Conservation (phyloP, 2,113 vertebrate genomes). For the Paedocypris sp. region DNA sequence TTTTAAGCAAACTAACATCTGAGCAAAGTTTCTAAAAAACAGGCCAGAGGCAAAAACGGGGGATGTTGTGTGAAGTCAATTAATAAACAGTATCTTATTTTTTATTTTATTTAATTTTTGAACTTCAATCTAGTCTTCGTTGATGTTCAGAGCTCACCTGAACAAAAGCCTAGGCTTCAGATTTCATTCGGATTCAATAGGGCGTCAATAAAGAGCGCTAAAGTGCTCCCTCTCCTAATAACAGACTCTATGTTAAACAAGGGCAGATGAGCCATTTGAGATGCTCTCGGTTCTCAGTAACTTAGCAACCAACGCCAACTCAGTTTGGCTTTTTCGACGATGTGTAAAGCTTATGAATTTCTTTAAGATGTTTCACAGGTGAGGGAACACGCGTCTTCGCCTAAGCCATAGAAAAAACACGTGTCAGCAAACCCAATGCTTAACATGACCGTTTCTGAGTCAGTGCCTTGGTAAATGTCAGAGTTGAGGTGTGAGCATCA, state of each 20-base stretch:
- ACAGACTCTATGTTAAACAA: constrained; percentile 30
- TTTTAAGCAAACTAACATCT: constrained; percentile 15
- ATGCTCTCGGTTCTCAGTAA: constrained; percentile 30
- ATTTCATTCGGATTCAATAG: background rate
- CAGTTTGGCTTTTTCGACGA: constrained; percentile 13
- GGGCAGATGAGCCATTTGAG: constrained; percentile 21
- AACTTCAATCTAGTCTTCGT: background rate
- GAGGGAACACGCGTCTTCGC: constrained; percentile 5
- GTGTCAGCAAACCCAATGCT: background rate
- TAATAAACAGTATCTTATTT: background rate
- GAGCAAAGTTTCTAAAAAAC: background rate
- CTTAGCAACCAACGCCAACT: constrained; percentile 35
- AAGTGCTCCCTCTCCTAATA: constrained; percentile 23
- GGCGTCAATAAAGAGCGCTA: constrained; percentile 8
- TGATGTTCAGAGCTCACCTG: background rate
- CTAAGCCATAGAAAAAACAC: background rate
- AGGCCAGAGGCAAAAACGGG: background rate
- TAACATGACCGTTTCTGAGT: constrained; percentile 27
- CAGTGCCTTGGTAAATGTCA: constrained; percentile 51
- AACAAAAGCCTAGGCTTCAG: background rate
- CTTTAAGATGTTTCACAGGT: constrained; percentile 20
- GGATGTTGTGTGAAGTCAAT: background rate
- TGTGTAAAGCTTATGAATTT: constrained; percentile 22
- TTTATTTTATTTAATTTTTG: background rate
- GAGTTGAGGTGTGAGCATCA: constrained; percentile 10